Percentiles rank a stretch among this genome's conserved stretches.
Evolutionary conservation across 2,888 invertebrate genomes (phyloP).

Genomic region (Psylliodes chrysocephalus): DNA sequence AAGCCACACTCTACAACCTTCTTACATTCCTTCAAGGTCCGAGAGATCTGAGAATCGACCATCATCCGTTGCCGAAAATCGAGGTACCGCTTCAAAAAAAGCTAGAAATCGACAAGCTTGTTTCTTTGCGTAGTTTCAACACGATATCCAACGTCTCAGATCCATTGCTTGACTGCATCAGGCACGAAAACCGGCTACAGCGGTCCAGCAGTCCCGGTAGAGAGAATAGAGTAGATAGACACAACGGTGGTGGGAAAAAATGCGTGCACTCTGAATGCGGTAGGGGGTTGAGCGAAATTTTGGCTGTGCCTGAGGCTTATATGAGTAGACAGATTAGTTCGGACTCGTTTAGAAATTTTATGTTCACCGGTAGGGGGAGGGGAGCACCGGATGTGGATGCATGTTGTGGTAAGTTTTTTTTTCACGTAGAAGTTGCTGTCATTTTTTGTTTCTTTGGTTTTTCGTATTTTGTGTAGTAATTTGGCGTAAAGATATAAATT

Average conservation of each 20-base stretch:
- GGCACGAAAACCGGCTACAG: constrained; percentile 44
- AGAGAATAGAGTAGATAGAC: constrained; percentile 11
- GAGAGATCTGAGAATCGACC: constrained; percentile 18
- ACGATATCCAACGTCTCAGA: constrained; percentile 52
- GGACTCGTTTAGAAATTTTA: constrained; percentile 53
- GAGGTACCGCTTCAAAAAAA: constrained; percentile 17
- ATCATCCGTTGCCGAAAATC: not conserved
- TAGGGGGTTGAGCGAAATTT: constrained; percentile 58
- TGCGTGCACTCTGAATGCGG: constrained; percentile 45
- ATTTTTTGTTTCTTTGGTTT: too few species aligned
- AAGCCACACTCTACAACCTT: constrained; percentile 82
- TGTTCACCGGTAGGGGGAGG: constrained; percentile 30
- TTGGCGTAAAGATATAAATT: too few species aligned
- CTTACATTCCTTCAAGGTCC: constrained; percentile 57
- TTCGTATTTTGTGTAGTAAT: too few species aligned
- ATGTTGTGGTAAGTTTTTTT: constrained; percentile 38
- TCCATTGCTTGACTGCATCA: constrained; percentile 55
- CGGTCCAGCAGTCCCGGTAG: constrained; percentile 46
- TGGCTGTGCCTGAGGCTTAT: constrained; percentile 61
- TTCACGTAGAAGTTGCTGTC: not conserved
- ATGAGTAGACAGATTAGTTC: constrained; percentile 58
- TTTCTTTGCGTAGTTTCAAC: constrained; percentile 49
- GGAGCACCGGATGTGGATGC: constrained; percentile 2
- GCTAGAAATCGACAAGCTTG: constrained; percentile 39
- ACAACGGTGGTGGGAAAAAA: constrained; percentile 29